These are phyloP conservation scores for Therioaphis trifolii DNA, from an alignment of 2,888 invertebrate species.

Conservation along the genomic window DNA sequence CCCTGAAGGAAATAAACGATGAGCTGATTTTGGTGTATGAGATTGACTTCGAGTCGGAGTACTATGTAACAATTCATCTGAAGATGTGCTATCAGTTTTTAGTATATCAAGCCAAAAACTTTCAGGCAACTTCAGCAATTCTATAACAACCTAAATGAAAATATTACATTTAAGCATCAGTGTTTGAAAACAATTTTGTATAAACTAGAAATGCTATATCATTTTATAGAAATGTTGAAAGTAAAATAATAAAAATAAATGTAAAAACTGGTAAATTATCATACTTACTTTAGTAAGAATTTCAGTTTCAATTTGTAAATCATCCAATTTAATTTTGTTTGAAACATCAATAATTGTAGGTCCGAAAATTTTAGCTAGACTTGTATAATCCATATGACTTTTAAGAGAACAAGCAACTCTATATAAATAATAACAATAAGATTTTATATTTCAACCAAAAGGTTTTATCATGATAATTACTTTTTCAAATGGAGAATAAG, in stretches of 20 bases:
- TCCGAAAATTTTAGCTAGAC: slow-evolving; percentile 91
- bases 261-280: neutral
- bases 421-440: slow-evolving; percentile 63
- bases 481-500: slow-evolving; percentile 88
- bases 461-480: slow-evolving; percentile 68
- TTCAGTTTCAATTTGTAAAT: slow-evolving; percentile 72
- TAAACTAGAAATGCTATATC: neutral
- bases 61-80: slow-evolving; percentile 47
- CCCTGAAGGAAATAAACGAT: slow-evolving; percentile 52
- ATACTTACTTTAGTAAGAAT: slow-evolving; percentile 75
- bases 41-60: slow-evolving; percentile 21
- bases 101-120: slow-evolving; percentile 39
- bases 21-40: neutral
- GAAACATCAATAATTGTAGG: slow-evolving; percentile 94
- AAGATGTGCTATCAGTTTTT: slow-evolving; percentile 7
- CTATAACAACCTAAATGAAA: slow-evolving; percentile 37
- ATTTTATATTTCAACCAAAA: neutral
- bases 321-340: slow-evolving; percentile 75
- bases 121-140: slow-evolving; percentile 36
- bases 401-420: slow-evolving; percentile 84
- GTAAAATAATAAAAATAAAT: too few relatives aligned
- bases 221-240: neutral
- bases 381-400: slow-evolving; percentile 90
- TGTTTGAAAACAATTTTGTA: neutral
- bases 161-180: neutral